Conservation (phyloP, 2,888 invertebrate genomes). For the Drosophila nigritarsus region DNA sequence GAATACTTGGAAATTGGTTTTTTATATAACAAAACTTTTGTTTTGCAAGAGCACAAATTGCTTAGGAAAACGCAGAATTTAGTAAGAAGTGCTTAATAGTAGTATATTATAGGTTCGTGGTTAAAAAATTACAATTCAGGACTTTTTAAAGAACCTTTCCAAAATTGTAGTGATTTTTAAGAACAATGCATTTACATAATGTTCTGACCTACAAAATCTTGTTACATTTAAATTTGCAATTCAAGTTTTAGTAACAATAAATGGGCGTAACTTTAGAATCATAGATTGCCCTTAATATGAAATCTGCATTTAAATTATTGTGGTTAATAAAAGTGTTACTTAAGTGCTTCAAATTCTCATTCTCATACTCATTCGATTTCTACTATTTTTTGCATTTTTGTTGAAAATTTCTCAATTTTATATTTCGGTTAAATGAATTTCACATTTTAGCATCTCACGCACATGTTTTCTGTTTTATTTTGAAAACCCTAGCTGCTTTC, state of each 20-base stretch:
- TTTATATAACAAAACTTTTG: neutral
- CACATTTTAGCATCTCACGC: neutral
- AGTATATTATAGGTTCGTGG: neutral
- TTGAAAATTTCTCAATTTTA: neutral
- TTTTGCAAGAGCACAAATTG: neutral
- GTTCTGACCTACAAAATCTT: neutral
- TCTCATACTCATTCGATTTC: neutral
- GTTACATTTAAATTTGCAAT: neutral
- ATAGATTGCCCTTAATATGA: neutral
- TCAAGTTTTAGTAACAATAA: neutral
- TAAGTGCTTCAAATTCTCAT: neutral
- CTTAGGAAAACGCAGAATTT: neutral
- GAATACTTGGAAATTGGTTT: neutral
- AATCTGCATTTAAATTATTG: neutral
- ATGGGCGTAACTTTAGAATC: neutral
- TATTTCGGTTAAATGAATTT: conserved; percentile 18
- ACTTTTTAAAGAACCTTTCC: too few relatives aligned
- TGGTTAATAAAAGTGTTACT: neutral
- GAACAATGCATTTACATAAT: neutral
- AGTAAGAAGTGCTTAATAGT: neutral
- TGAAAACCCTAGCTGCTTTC: conserved; percentile 15
- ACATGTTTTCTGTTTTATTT: conserved; percentile 27
- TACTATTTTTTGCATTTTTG: neutral
- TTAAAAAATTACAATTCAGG: neutral
- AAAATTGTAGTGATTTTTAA: neutral